These are phyloP conservation scores for Conus ventricosus DNA, from an alignment of 1,140 invertebrate genomes.

Conservation along the genomic window DNA sequence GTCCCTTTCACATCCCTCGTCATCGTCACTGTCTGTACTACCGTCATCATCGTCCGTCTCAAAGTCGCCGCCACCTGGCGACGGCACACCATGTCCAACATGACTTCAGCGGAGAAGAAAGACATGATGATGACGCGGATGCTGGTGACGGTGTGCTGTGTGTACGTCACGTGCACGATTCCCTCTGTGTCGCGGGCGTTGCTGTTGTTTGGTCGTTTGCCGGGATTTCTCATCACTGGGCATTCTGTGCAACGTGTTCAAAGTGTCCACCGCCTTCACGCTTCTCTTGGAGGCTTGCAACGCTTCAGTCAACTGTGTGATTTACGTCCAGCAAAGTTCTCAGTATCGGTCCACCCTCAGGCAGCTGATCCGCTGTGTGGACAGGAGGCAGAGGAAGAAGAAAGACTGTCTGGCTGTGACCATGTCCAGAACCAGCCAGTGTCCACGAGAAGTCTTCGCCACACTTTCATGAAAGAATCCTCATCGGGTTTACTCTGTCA, in stretches of 20 bases:
- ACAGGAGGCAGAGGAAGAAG: no score
- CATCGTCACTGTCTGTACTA: slow-evolving; percentile 19
- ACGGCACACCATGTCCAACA: neutral
- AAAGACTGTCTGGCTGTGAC: no score
- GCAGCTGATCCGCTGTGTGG: neutral
- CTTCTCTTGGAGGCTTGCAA: neutral
- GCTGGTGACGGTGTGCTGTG: slow-evolving; percentile 19
- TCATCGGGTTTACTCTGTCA: no score
- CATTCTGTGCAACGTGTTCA: slow-evolving; percentile 12
- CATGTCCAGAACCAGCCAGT: no score
- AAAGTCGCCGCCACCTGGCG: neutral
- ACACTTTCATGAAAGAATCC: no score
- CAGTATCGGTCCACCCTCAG: neutral
- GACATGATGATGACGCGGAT: neutral
- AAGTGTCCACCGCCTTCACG: neutral
- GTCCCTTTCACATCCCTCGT: neutral
- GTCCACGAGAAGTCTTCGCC: no score
- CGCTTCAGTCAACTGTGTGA: neutral
- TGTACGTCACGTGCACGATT: slow-evolving; percentile 2
- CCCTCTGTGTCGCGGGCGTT: neutral
- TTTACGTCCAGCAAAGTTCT: neutral
- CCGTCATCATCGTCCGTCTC: slow-evolving; percentile 12
- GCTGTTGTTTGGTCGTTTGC: neutral
- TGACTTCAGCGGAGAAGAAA: slow-evolving; percentile 4
- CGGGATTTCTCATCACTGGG: neutral